phyloP scores from a whole-genome alignment of 2,888 invertebrate genomes.

The Stenotaenia linearis region DNA sequence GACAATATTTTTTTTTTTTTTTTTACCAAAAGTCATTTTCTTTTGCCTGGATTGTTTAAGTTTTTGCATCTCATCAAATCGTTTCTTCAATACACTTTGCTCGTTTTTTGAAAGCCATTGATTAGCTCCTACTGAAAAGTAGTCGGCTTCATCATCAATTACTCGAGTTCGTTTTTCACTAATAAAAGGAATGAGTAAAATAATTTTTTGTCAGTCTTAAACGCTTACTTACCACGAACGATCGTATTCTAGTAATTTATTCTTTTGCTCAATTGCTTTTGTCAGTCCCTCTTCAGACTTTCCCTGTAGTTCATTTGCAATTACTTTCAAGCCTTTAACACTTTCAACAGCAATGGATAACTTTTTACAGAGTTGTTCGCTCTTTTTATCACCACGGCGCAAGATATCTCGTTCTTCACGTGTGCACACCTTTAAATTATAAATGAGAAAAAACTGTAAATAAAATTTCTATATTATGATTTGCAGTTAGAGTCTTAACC shows the following conservation, averaged over 20 bases:
- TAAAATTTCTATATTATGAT: conserved; percentile 27
- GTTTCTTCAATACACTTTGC: conserved; percentile 59
- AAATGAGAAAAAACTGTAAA: conserved; percentile 30
- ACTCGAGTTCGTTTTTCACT: conserved; percentile 67
- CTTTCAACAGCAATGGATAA: conserved; percentile 50
- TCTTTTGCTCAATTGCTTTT: conserved; percentile 69
- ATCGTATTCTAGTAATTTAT: conserved; percentile 77
- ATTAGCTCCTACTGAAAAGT: conserved; percentile 69
- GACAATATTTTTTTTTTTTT: neutral
- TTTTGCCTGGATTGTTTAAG: conserved; percentile 64
- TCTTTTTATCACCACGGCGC: conserved; percentile 61
- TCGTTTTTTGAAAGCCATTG: conserved; percentile 74
- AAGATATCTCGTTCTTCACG: conserved; percentile 64
- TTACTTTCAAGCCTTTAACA: conserved; percentile 29
- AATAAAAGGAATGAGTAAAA: conserved; percentile 39
- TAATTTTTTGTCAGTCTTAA: neutral
- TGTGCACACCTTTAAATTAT: conserved; percentile 58
- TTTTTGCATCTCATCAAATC: conserved; percentile 61
- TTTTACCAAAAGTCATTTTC: conserved; percentile 56
- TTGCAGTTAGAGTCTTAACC: conserved; percentile 54
- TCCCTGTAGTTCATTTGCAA: neutral
- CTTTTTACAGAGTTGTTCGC: conserved; percentile 59
- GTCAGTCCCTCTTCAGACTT: conserved; percentile 53
- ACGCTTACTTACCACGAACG: conserved; percentile 58
- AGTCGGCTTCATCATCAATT: conserved; percentile 91